Base-by-base conservation (phyloP, 1,140 invertebrate species). In the Ruditapes philippinarum region DNA sequence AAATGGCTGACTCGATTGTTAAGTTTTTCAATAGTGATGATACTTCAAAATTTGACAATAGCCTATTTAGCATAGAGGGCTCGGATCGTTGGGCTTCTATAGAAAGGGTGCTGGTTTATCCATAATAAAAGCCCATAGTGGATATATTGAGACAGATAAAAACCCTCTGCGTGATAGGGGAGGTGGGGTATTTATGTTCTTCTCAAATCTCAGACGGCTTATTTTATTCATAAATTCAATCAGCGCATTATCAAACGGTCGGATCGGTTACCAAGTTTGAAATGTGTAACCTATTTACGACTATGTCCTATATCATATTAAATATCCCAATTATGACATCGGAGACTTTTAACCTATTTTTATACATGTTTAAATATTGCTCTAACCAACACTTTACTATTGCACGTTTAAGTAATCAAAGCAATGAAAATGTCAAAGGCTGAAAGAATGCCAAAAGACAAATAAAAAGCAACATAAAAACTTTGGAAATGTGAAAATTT, bases 181-280 rank as follows among this genome's bases (percentile, higher is more conserved):
- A 78, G 74, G 54, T 79, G 74, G 74, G 74, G 85, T 79, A 70
- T 79, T 88, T 60, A 68, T 65, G 62, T 54, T 76, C 57, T 31
- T 79, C 76, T 79, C 40, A 9, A 28, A 78, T 79, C 70, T 49
- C 57, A 38, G 73, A 38, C 74, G 40, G 76, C 54, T 38, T 38
- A 68, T 62, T 70, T 79, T 88, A 88, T 88, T 88, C 85, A 88
- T 88, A 65, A 79, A 79, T 88, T 80, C 60, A 88, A 88, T 88
- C 85, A 88, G 74, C 76, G 60, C 33, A 76, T 79, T 80, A 79
- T 79, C 76, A 79, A 40, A 68, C 25, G 17, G 14, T 25, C 51
- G 40, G 42, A 79, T 88, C 73, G 78, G 33, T 62, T 88, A 60
- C 76, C 62, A 79, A 36, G 36, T 68, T 78, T 54, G 70, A 86